A percentile compares a stretch with the other conserved stretches of the same genome.
phyloP scores from a whole-genome alignment of 2,888 invertebrate species.

The Gymnocheta viridis region DNA sequence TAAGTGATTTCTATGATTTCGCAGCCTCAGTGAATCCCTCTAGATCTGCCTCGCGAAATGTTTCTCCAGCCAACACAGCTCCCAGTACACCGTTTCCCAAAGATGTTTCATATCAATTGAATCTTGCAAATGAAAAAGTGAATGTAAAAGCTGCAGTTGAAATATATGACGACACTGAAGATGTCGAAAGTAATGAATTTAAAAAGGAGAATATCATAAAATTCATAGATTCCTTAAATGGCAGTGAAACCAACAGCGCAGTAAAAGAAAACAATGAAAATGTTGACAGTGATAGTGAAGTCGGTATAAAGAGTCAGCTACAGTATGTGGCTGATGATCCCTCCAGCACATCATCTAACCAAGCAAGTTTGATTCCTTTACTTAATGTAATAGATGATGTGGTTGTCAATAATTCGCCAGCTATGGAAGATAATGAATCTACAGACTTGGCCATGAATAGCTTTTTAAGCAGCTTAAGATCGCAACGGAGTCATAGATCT shows the following conservation, averaged over 20 bases:
- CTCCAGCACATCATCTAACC: slow-evolving; percentile 3
- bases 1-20: slow-evolving; percentile 81
- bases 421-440: not conserved
- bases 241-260: not conserved
- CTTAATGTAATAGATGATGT: slow-evolving; percentile 49
- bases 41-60: slow-evolving; percentile 75
- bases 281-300: not conserved
- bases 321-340: slow-evolving; percentile 75
- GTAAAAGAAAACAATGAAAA: not conserved
- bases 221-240: slow-evolving; percentile 70
- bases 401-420: not conserved
- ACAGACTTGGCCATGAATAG: slow-evolving; percentile 35
- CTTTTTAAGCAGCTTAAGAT: slow-evolving; percentile 38
- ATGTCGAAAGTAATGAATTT: slow-evolving; percentile 68
- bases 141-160: slow-evolving; percentile 69
- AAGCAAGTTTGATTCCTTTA: slow-evolving; percentile 29
- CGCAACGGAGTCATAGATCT: slow-evolving; percentile 3
- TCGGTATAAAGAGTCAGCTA: slow-evolving; percentile 39
- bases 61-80: slow-evolving; percentile 73
- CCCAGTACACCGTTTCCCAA: slow-evolving; percentile 72
- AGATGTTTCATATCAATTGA: slow-evolving; percentile 73
- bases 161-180: slow-evolving; percentile 75
- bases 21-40: slow-evolving; percentile 80
- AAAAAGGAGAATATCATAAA: slow-evolving; percentile 73
- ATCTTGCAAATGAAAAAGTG: slow-evolving; percentile 65